Base-by-base conservation (phyloP, 2,888 invertebrate species). In the Gasteruption jaculator region DNA sequence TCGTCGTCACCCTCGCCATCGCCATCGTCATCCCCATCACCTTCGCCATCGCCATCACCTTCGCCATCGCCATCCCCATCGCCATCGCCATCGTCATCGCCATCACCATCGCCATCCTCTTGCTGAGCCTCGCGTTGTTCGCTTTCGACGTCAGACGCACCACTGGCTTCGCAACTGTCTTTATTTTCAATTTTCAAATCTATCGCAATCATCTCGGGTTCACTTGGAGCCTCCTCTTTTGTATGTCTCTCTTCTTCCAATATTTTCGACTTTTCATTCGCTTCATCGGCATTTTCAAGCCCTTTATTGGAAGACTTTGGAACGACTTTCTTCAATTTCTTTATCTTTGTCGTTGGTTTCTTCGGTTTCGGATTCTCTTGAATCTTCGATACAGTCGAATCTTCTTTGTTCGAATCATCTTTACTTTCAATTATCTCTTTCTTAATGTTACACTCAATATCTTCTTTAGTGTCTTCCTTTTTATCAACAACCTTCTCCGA, bases 401-500 rank as follows among this genome's bases (percentile, higher is more conserved):
- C 60, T 15, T 55, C 57, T 27, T 51, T 57, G 22, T 25, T 38
- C 22, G 12, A 44, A 25, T 58, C 54, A 4, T 57, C 51, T 14
- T 57, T 60, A 7, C 62, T 63, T 2, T 69, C 66, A 14, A 58
- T 49, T 12, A 62, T 46, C 47, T 70, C 70, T 19, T 56, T 56
- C 41, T 69, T 71, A 41, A 68, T 63, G 11, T 51, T 57, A 15
- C 45, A 39, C 18, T 51, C 50, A 12, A 45, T 33, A 20, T 54
- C 55, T 15, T 47, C 46, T 0, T 31, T 37, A 4, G 33, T 38
- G 8, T 55, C 57, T 5, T 59, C 57, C 31, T 59, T 58, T 34
- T 32, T 32, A 18, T 35, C 12, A 10, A 51, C 19, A 39, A 58
- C 61, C 16, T 59, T 59, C 3, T 30, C 25, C n/a, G 57, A 60